A percentile compares a stretch with the other conserved stretches of the same genome.
These are phyloP conservation scores for Hirundo rustica DNA, from an alignment of 2,797 vertebrate species.

Conservation along the genomic window DNA sequence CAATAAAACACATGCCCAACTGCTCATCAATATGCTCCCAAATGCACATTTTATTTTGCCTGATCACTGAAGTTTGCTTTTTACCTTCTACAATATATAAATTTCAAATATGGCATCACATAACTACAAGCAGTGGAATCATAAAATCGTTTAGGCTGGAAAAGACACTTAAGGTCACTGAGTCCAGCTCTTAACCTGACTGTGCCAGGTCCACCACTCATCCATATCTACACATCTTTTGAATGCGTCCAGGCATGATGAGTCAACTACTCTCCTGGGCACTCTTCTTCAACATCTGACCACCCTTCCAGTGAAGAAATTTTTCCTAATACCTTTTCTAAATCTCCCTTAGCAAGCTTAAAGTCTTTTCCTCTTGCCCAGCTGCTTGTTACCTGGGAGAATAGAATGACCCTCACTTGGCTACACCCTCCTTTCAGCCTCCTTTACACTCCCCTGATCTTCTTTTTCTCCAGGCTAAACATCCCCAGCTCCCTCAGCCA, in stretches of 20 bases:
- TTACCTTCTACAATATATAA: background rate
- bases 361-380: background rate
- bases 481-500: background rate
- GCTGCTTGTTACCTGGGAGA: background rate
- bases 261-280: background rate
- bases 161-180: background rate
- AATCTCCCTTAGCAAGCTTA: background rate
- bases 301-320: background rate
- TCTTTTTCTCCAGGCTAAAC: background rate
- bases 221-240: background rate
- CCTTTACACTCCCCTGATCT: background rate
- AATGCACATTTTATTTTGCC: background rate
- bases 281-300: background rate
- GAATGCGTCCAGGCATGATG: fast-evolving
- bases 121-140: background rate
- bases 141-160: background rate
- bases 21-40: background rate
- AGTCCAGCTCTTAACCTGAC: background rate
- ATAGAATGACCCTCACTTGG: background rate
- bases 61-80: background rate
- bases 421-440: background rate
- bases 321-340: background rate
- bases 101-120: background rate
- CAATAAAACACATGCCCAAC: background rate
- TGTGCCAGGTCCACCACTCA: background rate